A percentile compares a stretch with the other conserved stretches of the same genome.
Evolutionary conservation across 64 coral and sea anemone genomes (phyloP).

Genomic region (Catalaphyllia jardinei): DNA sequence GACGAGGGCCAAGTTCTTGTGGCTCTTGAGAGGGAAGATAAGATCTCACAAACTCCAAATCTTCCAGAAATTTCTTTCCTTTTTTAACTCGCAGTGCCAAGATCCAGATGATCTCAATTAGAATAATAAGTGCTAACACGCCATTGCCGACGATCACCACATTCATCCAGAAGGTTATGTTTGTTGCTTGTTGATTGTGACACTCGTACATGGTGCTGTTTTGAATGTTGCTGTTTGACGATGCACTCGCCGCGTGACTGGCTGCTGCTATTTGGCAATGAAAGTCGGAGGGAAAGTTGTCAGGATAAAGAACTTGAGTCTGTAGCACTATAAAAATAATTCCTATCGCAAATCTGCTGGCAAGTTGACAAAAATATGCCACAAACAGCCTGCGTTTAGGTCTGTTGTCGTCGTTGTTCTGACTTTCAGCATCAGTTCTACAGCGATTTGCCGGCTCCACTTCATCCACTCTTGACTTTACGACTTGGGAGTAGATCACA

Average conservation of each 20-base stretch:
- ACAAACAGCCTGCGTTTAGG: background rate
- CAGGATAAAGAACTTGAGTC: background rate
- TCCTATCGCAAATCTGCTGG: background rate
- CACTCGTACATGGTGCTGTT: background rate
- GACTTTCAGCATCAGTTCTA: background rate
- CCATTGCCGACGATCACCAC: background rate
- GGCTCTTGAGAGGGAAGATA: background rate
- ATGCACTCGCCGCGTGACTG: too few relatives aligned
- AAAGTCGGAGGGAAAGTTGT: background rate
- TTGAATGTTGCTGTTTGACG: background rate
- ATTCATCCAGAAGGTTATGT: background rate
- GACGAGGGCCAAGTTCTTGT: too few relatives aligned
- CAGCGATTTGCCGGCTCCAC: background rate
- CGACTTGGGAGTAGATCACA: background rate
- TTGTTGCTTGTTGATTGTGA: background rate
- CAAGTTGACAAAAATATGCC: conserved; percentile 1
- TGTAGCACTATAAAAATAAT: background rate
- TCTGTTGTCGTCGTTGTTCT: too few relatives aligned
- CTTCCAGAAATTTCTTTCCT: background rate
- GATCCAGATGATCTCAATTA: background rate
- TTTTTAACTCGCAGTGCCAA: background rate
- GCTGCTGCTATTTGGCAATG: background rate
- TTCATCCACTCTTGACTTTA: background rate
- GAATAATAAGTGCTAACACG: background rate
- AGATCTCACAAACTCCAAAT: background rate